Base-by-base conservation (phyloP, 2,113 vertebrate species). In the Pluvianellus socialis region DNA sequence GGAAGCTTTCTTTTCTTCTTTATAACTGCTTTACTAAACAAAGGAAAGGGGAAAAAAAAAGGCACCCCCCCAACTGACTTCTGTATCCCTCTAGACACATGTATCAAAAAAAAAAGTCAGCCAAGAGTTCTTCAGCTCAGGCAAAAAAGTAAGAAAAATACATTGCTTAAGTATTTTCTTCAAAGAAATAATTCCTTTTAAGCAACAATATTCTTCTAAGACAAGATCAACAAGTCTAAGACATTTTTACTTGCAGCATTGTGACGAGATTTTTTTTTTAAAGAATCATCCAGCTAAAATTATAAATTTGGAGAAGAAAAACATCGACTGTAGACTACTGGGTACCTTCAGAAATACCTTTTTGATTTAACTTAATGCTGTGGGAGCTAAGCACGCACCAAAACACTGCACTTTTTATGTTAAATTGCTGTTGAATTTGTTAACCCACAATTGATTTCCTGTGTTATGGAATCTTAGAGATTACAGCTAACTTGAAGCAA, bases 381-480 rank as follows among this genome's bases (percentile, higher is more conserved):
- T 30, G 94, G 96, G 96, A 97, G 96, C 92, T 94, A 96, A 96
- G 96, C 97, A 96, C 40, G 96, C 97, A 93, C 85, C 96, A 92
- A 97, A 98, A 95, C 91, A 92, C 66, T 61, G 94, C 88, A 95
- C 92, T 97, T 98, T 98, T 98, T 97, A 97, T 95, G 98, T 98
- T 96, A 97, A 98, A 98, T 98, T 96, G 98, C 98, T 98, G 98
- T 91, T 98, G 98, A 97, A 98, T 98, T 98, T 98, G 98, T 98
- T 98, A 98, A 97, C 96, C 98, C 97, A 96, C 97, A 95, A 97
- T 96, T 97, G 98, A 98, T 98, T 98, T 98, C 98, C 98, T 97
- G 98, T 96, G 97, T 98, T 98, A 97, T 71, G 97, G 98, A 98
- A 98, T 98, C 98, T 97, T 84, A 93, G 96, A 95, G 98, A 98